These are phyloP conservation scores for Clavelina lepadiformis DNA, from an alignment of 23 tunicate species.

Conservation along the genomic window DNA sequence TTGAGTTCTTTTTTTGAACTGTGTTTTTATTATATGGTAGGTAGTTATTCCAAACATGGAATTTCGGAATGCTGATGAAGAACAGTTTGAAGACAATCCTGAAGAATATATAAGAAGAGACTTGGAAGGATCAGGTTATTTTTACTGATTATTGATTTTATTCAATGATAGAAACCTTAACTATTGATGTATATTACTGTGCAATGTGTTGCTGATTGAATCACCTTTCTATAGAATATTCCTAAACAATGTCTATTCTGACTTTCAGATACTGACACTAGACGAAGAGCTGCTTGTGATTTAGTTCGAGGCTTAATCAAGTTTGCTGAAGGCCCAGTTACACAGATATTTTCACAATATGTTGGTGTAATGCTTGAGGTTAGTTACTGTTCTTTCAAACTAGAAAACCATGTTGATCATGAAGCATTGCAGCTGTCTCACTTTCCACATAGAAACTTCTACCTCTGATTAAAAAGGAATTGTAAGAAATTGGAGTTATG, in stretches of 20 bases:
- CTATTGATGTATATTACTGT: no score
- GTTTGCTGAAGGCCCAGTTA: slow-evolving; percentile 64
- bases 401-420: no score
- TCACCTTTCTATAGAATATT: no score
- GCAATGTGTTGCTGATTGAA: no score
- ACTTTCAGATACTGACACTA: slow-evolving; percentile 66
- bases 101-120: slow-evolving; percentile 92
- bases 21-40: slow-evolving; percentile 16
- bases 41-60: slow-evolving; percentile 90
- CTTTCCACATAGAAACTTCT: no score
- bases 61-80: slow-evolving; percentile 81
- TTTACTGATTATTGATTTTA: background rate
- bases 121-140: slow-evolving; percentile 81
- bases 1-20: background rate
- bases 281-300: slow-evolving; percentile 96
- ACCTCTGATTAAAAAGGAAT: no score
- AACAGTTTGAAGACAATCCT: slow-evolving; percentile 95
- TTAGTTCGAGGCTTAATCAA: slow-evolving; percentile 71
- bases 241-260: background rate
- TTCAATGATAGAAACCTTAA: background rate
- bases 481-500: no score
- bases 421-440: no score
- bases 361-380: slow-evolving; percentile 72
- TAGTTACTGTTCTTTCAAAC: no score
- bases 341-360: slow-evolving; percentile 82